A percentile compares a stretch with the other conserved stretches of the same genome.
Conservation (phyloP, 2,888 invertebrate species). For the Sarcophaga subvicina region DNA sequence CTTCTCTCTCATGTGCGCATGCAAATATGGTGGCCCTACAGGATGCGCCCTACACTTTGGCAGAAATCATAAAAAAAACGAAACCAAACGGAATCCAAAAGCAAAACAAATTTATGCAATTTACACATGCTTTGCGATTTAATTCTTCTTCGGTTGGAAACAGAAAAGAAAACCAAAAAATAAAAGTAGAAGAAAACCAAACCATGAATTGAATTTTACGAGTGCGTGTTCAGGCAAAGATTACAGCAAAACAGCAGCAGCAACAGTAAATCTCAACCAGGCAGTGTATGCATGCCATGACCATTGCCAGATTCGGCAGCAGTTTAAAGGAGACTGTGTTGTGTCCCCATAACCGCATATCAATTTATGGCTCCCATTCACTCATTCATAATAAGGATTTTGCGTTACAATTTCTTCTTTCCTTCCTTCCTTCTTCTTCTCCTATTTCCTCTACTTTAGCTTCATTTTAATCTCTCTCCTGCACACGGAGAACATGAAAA, state of each 20-base stretch:
- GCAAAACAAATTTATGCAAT: slow-evolving; percentile 39
- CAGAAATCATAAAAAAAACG: neutral
- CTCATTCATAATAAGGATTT: slow-evolving; percentile 63
- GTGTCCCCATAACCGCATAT: slow-evolving; percentile 50
- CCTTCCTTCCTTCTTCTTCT: neutral
- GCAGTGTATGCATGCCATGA: too few species aligned
- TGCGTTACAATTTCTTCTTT: slow-evolving; percentile 17
- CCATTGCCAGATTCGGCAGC: neutral
- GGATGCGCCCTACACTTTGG: neutral
- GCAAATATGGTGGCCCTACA: neutral
- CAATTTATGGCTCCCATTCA: slow-evolving; percentile 60
- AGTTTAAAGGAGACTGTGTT: slow-evolving; percentile 11
- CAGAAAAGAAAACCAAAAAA: neutral
- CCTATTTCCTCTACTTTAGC: slow-evolving; percentile 7
- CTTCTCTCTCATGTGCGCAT: slow-evolving; percentile 1
- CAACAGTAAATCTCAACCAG: neutral
- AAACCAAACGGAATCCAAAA: too few species aligned
- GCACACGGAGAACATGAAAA: slow-evolving; percentile 46
- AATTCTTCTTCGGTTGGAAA: slow-evolving; percentile 7
- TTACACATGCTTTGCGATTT: slow-evolving; percentile 26
- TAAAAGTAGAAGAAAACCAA: neutral
- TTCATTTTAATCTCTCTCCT: slow-evolving; percentile 42
- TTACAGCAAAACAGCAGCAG: slow-evolving; percentile 22
- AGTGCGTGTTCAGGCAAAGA: slow-evolving; percentile 61
- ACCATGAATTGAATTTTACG: slow-evolving; percentile 36